These are phyloP conservation scores for Bubo bubo DNA, from an alignment of 2,113 vertebrate species.

Conservation along the genomic window DNA sequence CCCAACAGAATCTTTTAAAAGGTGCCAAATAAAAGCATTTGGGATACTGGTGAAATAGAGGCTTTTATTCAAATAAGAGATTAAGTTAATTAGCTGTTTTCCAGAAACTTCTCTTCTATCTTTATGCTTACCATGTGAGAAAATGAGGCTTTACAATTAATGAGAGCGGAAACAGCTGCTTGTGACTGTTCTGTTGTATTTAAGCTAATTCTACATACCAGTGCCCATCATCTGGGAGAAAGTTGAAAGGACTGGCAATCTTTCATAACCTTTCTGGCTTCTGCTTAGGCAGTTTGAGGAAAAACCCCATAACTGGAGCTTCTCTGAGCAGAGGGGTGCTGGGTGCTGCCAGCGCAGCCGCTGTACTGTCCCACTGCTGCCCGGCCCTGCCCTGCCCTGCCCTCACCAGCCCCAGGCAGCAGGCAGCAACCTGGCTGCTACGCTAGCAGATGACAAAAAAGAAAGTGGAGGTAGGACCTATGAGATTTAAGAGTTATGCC, in stretches of 20 bases:
- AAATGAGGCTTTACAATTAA: neutral
- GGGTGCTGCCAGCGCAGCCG: fast-evolving
- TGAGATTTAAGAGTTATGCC: neutral
- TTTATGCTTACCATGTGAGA: neutral
- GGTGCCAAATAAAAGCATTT: neutral
- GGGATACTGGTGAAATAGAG: neutral
- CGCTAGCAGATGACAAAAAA: neutral
- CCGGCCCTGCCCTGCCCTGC: neutral
- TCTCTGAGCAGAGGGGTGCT: fast-evolving
- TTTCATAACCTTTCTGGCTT: neutral
- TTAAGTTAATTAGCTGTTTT: neutral
- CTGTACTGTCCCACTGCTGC: too few species aligned
- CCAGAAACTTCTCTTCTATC: neutral
- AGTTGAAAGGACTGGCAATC: neutral
- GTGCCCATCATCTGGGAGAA: neutral
- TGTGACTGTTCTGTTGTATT: neutral
- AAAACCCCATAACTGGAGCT: neutral
- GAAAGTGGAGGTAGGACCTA: neutral
- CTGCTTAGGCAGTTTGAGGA: neutral
- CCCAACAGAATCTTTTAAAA: neutral
- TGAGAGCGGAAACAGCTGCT: neutral
- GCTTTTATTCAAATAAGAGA: neutral
- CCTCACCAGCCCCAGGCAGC: neutral
- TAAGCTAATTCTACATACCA: neutral
- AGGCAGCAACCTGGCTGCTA: neutral